phyloP scores from a whole-genome alignment of 1,140 invertebrate species.

The Pectinophora gossypiella region DNA sequence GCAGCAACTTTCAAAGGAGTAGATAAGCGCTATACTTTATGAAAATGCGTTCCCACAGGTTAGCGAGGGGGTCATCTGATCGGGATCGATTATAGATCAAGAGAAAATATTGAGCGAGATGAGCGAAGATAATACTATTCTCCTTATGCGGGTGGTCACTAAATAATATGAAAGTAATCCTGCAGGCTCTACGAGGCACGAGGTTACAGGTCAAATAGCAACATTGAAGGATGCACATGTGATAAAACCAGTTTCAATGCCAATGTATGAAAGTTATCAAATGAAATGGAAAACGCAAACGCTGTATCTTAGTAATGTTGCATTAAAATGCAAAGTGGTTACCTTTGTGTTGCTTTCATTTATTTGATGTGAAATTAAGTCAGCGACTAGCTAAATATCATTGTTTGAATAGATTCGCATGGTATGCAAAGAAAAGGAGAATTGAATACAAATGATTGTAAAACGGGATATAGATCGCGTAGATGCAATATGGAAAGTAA shows the following conservation, averaged over 20 bases:
- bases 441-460: not conserved
- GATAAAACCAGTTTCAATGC: not conserved
- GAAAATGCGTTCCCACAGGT: conserved; percentile 23
- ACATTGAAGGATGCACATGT: not conserved
- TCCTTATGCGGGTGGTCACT: conserved; percentile 4
- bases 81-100: conserved; percentile 48
- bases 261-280: conserved; percentile 1
- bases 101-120: conserved; percentile 62
- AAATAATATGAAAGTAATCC: not conserved
- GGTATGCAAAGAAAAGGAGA: not conserved
- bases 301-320: not conserved
- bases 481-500: conserved; percentile 2
- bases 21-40: not conserved
- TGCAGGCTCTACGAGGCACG: not conserved
- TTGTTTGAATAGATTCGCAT: not conserved
- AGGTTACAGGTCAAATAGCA: not conserved
- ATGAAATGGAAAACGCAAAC: conserved; percentile 4
- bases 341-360: conserved; percentile 1
- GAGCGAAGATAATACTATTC: conserved; percentile 33
- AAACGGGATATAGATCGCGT: not conserved
- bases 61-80: conserved; percentile 39
- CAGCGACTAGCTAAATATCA: not conserved
- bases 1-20: not conserved
- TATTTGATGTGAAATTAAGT: conserved; percentile 1
- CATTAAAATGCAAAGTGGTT: not conserved